phyloP scores from a whole-genome alignment of 35 echinoderm and acorn worm genomes.

The Apostichopus parvimensis region DNA sequence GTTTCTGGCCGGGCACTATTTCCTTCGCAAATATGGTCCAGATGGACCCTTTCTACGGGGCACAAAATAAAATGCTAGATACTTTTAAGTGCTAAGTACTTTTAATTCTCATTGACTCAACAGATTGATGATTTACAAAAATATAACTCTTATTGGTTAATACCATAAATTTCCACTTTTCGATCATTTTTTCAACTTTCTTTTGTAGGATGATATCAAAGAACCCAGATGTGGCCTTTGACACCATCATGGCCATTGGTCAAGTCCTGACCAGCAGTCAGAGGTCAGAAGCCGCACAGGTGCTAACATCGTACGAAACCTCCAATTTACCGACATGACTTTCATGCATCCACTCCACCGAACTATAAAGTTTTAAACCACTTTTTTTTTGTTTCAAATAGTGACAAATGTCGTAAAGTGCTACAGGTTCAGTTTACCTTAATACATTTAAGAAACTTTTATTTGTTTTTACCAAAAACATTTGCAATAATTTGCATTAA shows the following conservation, averaged over 20 bases:
- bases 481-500: background rate
- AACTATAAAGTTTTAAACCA: background rate
- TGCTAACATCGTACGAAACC: constrained; percentile 65
- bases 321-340: constrained; percentile 37
- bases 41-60: too few species aligned
- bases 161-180: background rate
- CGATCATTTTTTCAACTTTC: background rate
- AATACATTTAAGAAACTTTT: background rate
- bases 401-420: too few species aligned
- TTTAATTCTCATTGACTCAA: background rate
- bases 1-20: too few species aligned
- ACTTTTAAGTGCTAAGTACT: too few species aligned
- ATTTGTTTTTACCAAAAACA: background rate
- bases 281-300: constrained; percentile 62
- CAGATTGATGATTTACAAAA: background rate
- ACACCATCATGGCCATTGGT: constrained; percentile 87
- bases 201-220: constrained; percentile 70
- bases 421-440: background rate
- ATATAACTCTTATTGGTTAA: too few species aligned
- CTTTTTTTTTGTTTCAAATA: background rate
- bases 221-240: constrained; percentile 93
- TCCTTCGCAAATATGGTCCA: too few species aligned
- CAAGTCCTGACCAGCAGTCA: constrained; percentile 82
- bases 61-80: background rate
- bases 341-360: background rate